Base-by-base conservation (phyloP, 2,797 vertebrate species). In the Pseudocheirus occidentalis region DNA sequence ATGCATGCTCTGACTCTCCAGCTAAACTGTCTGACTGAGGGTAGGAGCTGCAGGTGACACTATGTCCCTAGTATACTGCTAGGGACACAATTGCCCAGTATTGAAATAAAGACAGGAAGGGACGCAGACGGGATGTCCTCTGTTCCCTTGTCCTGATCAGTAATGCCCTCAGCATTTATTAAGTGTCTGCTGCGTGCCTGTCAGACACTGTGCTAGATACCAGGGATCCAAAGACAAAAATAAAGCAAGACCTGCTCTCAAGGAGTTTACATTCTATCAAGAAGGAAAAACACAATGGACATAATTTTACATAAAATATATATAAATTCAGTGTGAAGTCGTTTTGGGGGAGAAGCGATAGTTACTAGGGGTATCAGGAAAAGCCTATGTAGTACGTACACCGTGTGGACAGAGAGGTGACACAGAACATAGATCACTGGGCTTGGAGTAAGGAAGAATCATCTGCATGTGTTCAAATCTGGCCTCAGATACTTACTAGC, bases 341-440 rank as follows among this genome's bases (percentile, higher is more conserved):
- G 34, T 66, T n/a, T 62, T n/a, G 4, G 59, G 12, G 59, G 59
- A 66, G 31, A 66, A 66, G 3, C 59, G 14, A 4, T 34, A 66
- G 31, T 14, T n/a, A 66, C 59, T 66, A 14, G 27, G 31, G 59
- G 12, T 31, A 66, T 66, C 13, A 66, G 59, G 12, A 62, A 62
- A n/a, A 66, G 13, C 34, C 59, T n/a, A 66, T 66, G 31, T 16
- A n/a, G 31, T 14, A 16, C 3, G 59, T n/a, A n/a, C n/a, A n/a
- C 31, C 59, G n/a, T 5, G 14, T 16, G 62, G 34, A 2, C 1
- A n/a, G 5, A 0, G 0, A 73, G 34, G 34, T 18, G 14, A 5
- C 16, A 2, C 14, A 21, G n/a, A 18, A 34, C 16, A 73, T 18
- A 73, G 34, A 40, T 1, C 34, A n/a, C 14, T 6, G 14, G 5